A percentile compares a stretch with the other conserved stretches of the same genome.
Evolutionary conservation across 2,797 vertebrate genomes (phyloP).

Genomic region (Phalloptychus januarius): DNA sequence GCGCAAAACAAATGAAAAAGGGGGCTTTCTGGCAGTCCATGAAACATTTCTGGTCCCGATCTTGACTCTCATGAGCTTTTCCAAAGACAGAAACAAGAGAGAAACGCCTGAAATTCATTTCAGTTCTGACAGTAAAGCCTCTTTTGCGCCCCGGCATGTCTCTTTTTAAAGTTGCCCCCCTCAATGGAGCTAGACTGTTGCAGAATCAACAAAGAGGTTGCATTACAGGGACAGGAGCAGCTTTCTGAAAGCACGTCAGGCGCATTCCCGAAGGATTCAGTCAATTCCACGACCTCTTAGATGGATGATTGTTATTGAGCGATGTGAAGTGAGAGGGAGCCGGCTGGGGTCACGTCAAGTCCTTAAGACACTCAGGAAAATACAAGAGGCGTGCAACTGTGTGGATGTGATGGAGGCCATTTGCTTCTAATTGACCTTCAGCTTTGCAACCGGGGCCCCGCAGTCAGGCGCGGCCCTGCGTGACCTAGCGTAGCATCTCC

Average conservation of each 20-base stretch:
- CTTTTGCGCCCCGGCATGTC: slow-evolving; percentile 4
- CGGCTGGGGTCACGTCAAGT: slow-evolving; percentile 58
- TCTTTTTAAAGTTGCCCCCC: slow-evolving; percentile 7
- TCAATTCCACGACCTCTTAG: slow-evolving; percentile 37
- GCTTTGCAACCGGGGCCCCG: slow-evolving; percentile 43
- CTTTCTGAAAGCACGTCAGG: slow-evolving; percentile 41
- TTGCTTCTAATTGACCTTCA: slow-evolving; percentile 75
- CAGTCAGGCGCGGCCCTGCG: slow-evolving; percentile 44
- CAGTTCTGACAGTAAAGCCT: slow-evolving; percentile 30
- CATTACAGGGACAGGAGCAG: slow-evolving; percentile 43
- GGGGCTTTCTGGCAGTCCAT: background rate
- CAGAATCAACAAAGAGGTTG: slow-evolving; percentile 55
- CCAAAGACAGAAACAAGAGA: slow-evolving; percentile 5
- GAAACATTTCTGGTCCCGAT: background rate
- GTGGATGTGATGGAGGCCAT: slow-evolving; percentile 63
- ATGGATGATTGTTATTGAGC: slow-evolving; percentile 63
- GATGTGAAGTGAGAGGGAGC: slow-evolving; percentile 54
- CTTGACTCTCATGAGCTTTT: background rate
- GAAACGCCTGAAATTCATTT: slow-evolving; percentile 28
- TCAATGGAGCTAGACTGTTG: slow-evolving; percentile 18
- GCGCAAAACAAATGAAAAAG: background rate
- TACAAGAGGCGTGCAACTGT: slow-evolving; percentile 42
- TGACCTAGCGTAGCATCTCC: slow-evolving; percentile 65
- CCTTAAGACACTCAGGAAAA: slow-evolving; percentile 52
- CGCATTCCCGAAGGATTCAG: slow-evolving; percentile 39